Evolutionary conservation across 1,140 invertebrate genomes (phyloP).

Genomic region (Augochlora pura): DNA sequence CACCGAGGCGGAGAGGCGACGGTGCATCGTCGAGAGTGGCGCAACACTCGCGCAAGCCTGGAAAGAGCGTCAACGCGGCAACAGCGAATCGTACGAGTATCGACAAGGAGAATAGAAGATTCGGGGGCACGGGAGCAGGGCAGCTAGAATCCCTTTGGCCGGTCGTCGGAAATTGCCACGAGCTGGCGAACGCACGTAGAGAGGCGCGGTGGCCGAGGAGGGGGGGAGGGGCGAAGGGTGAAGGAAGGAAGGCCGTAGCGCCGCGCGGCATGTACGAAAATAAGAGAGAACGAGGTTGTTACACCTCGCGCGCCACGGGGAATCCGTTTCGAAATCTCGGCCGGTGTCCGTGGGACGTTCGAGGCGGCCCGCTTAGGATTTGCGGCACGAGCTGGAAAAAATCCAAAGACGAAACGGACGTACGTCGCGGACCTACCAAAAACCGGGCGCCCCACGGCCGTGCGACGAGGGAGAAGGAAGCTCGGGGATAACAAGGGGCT

Average conservation of each 20-base stretch:
- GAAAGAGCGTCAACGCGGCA: too few relatives aligned
- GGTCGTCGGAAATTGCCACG: conserved; percentile 40
- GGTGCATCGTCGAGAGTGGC: too few relatives aligned
- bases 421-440: neutral
- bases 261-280: conserved; percentile 41
- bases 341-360: neutral
- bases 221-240: too few relatives aligned
- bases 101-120: too few relatives aligned
- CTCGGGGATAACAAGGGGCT: too few relatives aligned
- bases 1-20: too few relatives aligned
- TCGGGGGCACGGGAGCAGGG: too few relatives aligned
- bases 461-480: too few relatives aligned
- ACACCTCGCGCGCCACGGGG: conserved; percentile 47
- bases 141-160: conserved; percentile 10
- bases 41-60: too few relatives aligned
- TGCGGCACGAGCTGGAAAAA: conserved; percentile 43
- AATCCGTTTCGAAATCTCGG: conserved; percentile 56
- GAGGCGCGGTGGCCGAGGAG: conserved; percentile 20
- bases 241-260: too few relatives aligned
- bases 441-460: neutral
- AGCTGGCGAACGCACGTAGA: conserved; percentile 49
- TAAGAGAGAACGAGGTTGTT: conserved; percentile 64
- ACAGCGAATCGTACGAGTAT: too few relatives aligned
- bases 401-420: conserved; percentile 44
- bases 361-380: conserved; percentile 40